Conservation (phyloP, 2,888 invertebrate species). For the Phoronis australis region DNA sequence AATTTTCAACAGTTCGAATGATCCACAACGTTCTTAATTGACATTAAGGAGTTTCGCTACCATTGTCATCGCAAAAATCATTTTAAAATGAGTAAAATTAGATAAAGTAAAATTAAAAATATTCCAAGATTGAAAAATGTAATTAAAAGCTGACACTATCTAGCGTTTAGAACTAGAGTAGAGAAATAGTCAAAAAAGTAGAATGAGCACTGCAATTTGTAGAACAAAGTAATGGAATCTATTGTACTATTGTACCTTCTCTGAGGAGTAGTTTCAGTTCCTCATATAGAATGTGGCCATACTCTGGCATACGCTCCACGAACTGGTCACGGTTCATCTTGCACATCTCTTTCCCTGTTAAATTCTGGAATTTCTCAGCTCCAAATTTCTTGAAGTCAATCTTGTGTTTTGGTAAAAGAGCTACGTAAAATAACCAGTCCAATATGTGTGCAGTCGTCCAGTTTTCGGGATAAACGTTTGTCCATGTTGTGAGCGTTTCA, state of each 20-base stretch:
- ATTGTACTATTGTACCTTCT: neutral
- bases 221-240: neutral
- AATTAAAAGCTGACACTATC: no score
- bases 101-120: no score
- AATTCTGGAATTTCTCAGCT: conserved; percentile 34
- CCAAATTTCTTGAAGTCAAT: conserved; percentile 28
- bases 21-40: no score
- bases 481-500: no score
- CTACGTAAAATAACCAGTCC: conserved; percentile 34
- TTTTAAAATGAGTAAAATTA: no score
- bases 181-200: no score
- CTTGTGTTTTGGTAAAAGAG: conserved; percentile 20
- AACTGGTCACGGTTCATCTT: conserved; percentile 28
- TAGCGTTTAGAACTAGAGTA: no score
- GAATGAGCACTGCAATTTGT: no score
- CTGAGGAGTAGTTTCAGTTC: conserved; percentile 15
- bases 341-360: conserved; percentile 30
- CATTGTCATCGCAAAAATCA: no score
- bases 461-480: conserved; percentile 29
- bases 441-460: conserved; percentile 31
- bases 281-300: conserved; percentile 24
- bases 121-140: no score
- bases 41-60: no score
- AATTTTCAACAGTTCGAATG: no score
- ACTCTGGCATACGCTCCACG: conserved; percentile 24